Evolutionary conservation across 2,797 vertebrate genomes (phyloP), one percentile per base, ranked within the genome.

Genomic region (Alfaro cultratus): DNA sequence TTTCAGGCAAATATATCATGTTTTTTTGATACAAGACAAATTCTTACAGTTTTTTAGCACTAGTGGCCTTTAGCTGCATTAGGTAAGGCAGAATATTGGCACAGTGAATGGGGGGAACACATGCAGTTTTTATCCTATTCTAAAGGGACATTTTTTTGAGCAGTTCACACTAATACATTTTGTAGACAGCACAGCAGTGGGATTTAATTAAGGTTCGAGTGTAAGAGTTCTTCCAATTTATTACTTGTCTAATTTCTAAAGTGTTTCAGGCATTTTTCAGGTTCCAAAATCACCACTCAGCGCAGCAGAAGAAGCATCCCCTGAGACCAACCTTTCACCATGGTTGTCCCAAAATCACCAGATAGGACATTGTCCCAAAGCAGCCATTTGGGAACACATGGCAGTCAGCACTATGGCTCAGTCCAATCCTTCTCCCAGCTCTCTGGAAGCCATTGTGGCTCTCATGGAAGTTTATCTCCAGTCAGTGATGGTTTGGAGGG

Each of bases 331-430:
- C 83, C 94, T 83, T 86, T 91, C 93, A 96, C 82, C 83, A 98
- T 97, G 96, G 94, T 96, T 92, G 95, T 96, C 60, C 89, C 95
- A 78, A 92, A 93, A 88, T 82, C 97, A 95, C 82, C 95, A 84
- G 95, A 97, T 78, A 93, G 96, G 68, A 93, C 93, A 82, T 91
- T 92, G 67, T 93, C 94, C 75, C 94, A 94, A 77, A 83, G 80
- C 15, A 96, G 92, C 0, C 83, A 91, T 80, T 51, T 77, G 41
- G 77, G 55, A 73, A 76, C 73, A 77, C 83, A 91, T n/a, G 89
- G 93, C 70, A 94, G 89, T 41, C 86, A 95, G 43, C 91, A 93
- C 39, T 45, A 80, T n/a, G 62, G 80, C 75, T 74, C 86, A 71
- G 80, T 76, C 39, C 75, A 43, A 0, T 79, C 83, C 23, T 18